phyloP scores from a whole-genome alignment of 1,140 invertebrate species.

The Caenorhabditis brenneri region DNA sequence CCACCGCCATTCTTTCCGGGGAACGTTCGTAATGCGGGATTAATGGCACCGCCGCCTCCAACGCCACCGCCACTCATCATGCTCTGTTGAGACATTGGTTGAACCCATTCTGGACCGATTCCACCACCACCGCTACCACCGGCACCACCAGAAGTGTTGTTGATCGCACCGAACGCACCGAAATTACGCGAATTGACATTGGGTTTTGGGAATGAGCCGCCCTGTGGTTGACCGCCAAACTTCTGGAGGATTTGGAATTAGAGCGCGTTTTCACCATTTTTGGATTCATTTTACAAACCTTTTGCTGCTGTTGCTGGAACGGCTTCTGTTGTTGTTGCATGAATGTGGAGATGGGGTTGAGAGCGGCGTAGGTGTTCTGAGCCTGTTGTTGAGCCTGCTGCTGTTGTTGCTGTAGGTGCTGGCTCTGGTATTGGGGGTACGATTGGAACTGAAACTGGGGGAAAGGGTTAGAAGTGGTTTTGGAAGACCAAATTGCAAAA shows the following conservation, averaged over 20 bases:
- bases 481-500: no score
- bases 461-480: no score
- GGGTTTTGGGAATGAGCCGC: not conserved
- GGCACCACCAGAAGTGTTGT: not conserved
- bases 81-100: not conserved
- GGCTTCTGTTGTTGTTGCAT: conserved; percentile 11
- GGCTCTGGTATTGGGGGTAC: not conserved
- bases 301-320: not conserved
- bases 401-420: not conserved
- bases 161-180: not conserved
- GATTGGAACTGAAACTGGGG: not conserved
- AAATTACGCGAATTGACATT: not conserved
- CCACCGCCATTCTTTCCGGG: not conserved
- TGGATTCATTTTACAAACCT: not conserved
- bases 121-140: no score
- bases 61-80: not conserved
- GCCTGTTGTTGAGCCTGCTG: conserved; percentile 25
- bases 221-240: not conserved
- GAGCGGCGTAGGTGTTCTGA: not conserved
- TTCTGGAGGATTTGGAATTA: not conserved
- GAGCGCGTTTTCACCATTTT: no score
- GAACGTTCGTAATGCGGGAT: not conserved
- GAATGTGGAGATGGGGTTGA: conserved; percentile 9
- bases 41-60: not conserved
- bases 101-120: not conserved